These are phyloP conservation scores for Drusus annulatus DNA, from an alignment of 1,140 invertebrate genomes.

Conservation along the genomic window DNA sequence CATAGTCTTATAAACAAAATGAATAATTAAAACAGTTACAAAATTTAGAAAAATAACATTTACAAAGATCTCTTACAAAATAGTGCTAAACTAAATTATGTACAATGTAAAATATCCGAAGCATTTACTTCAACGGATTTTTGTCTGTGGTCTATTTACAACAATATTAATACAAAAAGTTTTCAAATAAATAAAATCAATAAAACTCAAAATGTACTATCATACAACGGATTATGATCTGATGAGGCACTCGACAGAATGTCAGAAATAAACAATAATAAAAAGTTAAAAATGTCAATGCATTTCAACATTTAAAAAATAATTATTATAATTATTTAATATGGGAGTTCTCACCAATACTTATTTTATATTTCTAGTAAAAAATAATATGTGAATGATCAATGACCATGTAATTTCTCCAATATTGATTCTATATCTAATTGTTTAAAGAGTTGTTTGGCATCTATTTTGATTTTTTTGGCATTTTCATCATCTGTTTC, in stretches of 20 bases:
- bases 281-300: neutral
- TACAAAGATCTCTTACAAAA: slow-evolving; percentile 1
- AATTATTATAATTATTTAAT: neutral
- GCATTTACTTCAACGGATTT: neutral
- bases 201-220: slow-evolving; percentile 22
- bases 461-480: slow-evolving; percentile 43
- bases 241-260: neutral
- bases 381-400: no score
- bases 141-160: slow-evolving; percentile 20
- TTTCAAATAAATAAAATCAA: no score
- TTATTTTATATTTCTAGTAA: no score
- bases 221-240: slow-evolving; percentile 10
- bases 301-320: neutral
- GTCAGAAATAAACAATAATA: neutral
- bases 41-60: neutral
- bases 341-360: no score
- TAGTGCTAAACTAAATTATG: neutral
- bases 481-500: neutral
- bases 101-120: neutral
- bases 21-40: neutral
- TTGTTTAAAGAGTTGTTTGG: slow-evolving; percentile 34
- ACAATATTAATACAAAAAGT: neutral
- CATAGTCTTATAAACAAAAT: neutral
- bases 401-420: slow-evolving; percentile 43
- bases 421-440: slow-evolving; percentile 52